Evolutionary conservation across 2,888 invertebrate species (phyloP), one percentile per base, ranked within the genome.

Genomic region (Drosophila meridionalis): DNA sequence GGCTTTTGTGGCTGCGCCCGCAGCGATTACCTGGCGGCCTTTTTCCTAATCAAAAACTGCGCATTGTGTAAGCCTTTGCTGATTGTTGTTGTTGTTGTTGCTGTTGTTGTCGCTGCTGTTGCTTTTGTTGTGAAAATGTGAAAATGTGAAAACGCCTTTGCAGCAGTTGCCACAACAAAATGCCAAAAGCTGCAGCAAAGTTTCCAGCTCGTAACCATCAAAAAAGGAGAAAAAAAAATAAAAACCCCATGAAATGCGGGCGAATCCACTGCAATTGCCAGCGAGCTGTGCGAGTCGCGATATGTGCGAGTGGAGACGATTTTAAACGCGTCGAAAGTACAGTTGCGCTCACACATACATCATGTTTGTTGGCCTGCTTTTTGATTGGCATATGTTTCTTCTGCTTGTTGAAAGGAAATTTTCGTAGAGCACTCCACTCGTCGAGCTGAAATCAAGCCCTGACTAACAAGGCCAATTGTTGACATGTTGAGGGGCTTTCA

Each of bases 21-120:
- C 79, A 80, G 77, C 80, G 80, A 84, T 85, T 87, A 83, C 83
- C 86, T 85, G 85, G 38, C 68, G 71, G 77, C 76, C 73, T 83
- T 83, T 80, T 72, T 74, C 53, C 84, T 83, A 87, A 85, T 87
- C 86, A 85, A 83, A 83, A 81, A 82, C 76, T 78, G 76, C 69
- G 84, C 84, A 78, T 80, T 82, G 70, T 87, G 68, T 80, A 80
- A 73, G 76, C 60, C 81, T 66, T 73, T 81, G 78, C 76, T 78
- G 61, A 52, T 66, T 28, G 45, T 52, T 58, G 53, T 28, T 59
- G 42, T 40, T 62, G 47, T 11, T 66, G 4, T 30, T 48, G 53
- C 8, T 63, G 43, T 20, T 66, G 9, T 36, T 28, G 56, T 6
- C 69, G 47, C 48, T 56, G 66, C 71, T 75, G 47, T 60, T 60